phyloP scores from a whole-genome alignment of 2,797 vertebrate genomes.

The Psittacula derbiana region DNA sequence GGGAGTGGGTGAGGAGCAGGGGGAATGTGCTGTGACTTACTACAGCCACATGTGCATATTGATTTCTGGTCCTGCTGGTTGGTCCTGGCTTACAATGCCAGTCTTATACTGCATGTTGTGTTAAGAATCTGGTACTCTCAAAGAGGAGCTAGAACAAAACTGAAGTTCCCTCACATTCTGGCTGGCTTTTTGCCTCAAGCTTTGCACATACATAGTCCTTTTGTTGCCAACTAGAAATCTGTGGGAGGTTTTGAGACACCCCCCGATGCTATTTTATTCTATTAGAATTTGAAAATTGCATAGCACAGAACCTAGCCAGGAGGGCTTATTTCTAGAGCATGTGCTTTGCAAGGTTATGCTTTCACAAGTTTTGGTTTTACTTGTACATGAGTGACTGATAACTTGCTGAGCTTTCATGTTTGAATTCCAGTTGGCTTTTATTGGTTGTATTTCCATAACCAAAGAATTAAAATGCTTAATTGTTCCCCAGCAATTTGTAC shows the following conservation, averaged over 20 bases:
- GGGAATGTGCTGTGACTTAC: background rate
- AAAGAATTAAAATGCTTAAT: background rate
- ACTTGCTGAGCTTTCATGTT: background rate
- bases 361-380: background rate
- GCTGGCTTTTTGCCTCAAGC: background rate
- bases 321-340: background rate
- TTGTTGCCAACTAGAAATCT: background rate
- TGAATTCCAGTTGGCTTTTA: background rate
- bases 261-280: background rate
- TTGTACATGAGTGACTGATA: background rate
- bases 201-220: background rate
- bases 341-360: background rate
- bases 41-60: background rate
- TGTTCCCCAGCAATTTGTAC: background rate
- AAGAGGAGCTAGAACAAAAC: background rate
- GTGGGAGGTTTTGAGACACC: background rate
- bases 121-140: background rate
- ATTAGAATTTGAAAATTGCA: background rate
- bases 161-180: background rate
- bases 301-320: background rate
- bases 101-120: background rate
- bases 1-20: fast-evolving
- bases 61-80: background rate
- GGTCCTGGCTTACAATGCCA: background rate
- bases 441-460: background rate